Percentiles rank a stretch among this genome's conserved stretches.
Conservation (phyloP, 2,113 vertebrate species). For the Leptobrachium ailaonicum region DNA sequence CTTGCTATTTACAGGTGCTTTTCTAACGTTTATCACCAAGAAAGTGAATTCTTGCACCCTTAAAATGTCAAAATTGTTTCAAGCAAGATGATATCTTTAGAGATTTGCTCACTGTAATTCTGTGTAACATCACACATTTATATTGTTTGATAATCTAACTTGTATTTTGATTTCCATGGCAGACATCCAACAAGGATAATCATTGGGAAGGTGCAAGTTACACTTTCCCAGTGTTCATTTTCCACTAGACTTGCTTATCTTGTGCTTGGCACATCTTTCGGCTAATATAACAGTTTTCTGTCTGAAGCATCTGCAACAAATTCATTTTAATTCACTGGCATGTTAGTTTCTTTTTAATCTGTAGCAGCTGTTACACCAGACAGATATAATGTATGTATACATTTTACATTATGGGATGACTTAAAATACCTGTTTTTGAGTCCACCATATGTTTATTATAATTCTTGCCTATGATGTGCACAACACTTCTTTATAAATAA, state of each 20-base stretch:
- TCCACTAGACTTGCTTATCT: slow-evolving; percentile 39
- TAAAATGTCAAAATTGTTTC: slow-evolving; percentile 21
- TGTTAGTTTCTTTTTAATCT: slow-evolving; percentile 56
- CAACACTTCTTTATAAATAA: too few relatives aligned
- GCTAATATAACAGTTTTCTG: slow-evolving; percentile 52
- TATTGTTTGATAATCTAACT: slow-evolving; percentile 24
- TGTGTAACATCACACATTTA: slow-evolving; percentile 16
- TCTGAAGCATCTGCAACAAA: slow-evolving; percentile 43
- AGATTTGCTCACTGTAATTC: slow-evolving; percentile 8
- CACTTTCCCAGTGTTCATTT: slow-evolving; percentile 46
- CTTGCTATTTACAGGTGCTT: slow-evolving; percentile 14
- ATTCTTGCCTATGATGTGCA: too few relatives aligned
- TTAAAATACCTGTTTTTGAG: slow-evolving; percentile 43
- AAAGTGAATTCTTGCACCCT: slow-evolving; percentile 6
- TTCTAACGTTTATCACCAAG: slow-evolving; percentile 7
- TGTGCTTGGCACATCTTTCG: slow-evolving; percentile 50
- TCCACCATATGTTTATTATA: too few relatives aligned
- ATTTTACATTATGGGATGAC: slow-evolving; percentile 51
- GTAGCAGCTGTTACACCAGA: slow-evolving; percentile 54
- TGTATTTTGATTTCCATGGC: slow-evolving; percentile 29
- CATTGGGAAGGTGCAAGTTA: slow-evolving; percentile 44
- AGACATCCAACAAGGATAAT: slow-evolving; percentile 2
- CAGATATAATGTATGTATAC: slow-evolving; percentile 50
- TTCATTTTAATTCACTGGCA: slow-evolving; percentile 53
- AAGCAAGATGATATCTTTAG: not conserved